Base-by-base conservation (phyloP, 64 coral and sea anemone genomes). In the Stylophora pistillata region DNA sequence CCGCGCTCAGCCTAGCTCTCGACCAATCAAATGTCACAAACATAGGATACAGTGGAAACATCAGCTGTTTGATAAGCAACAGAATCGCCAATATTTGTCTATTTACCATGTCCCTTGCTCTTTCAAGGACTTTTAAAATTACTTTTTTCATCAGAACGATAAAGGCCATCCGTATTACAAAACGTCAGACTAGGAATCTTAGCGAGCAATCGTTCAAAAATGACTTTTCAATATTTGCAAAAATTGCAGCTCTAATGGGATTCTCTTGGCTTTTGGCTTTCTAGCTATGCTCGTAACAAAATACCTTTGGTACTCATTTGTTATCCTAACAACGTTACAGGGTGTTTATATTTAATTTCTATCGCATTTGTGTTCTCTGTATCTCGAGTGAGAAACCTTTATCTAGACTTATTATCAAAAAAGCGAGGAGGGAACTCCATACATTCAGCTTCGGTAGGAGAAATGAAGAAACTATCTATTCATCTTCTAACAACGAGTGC, bases 21-120 rank as follows among this genome's bases (percentile, higher is more conserved):
- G 91, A 93, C 85, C 76, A 56, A 76, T 77, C 91, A 89, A 78
- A 76, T 52, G 33, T 28, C 9, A 58, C 85, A 76, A 28, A 26
- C 15, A 89, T 93, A 77, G 91, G 79, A 57, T 93, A 93, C 86
- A 86, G 91, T 14, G 91, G 71, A 13, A 56, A 73, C 25, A 70
- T 56, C 9, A 41, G 56, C 14, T 93, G 91, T 47, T 93, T 86
- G 91, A 93, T 93, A 78, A 81, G 60, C 53, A 89, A 55, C 30
- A 27, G 21, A 25, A 0, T 30, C 3, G 71, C 86, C 54, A 93
- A 68, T 37, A 7, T 85, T 14, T 89, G 47, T 61, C 57, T 92
- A 25, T 92, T 87, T 55, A 76, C 61, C 34, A 61, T 52, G 58
- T 85, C 91, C 31, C 31, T 92, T 70, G 70, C 58, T 65, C n/a